These are phyloP conservation scores for Pristiophorus japonicus DNA, from an alignment of 2,113 vertebrate species.

Conservation along the genomic window DNA sequence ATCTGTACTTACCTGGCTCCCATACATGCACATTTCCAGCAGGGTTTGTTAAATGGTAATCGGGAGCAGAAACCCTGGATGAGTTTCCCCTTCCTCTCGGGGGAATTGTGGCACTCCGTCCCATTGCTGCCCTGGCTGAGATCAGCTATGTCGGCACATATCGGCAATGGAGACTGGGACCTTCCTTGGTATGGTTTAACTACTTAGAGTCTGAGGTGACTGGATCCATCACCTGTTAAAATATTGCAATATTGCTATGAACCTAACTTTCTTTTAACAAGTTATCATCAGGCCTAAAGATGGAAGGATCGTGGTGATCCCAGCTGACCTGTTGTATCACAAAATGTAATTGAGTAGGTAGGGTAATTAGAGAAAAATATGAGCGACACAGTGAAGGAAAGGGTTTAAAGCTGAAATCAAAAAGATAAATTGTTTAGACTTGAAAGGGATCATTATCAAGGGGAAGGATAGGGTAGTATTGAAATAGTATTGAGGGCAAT, in stretches of 20 bases:
- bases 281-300: neutral
- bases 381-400: no score
- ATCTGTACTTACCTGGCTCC: neutral
- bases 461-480: neutral
- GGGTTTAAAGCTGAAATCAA: no score
- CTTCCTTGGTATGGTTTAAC: neutral
- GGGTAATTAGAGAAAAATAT: no score
- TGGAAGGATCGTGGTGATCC: neutral
- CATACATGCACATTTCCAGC: neutral
- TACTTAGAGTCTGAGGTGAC: no score
- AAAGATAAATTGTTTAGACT: no score
- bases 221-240: no score
- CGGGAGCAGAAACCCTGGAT: neutral
- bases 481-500: neutral
- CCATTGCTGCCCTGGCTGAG: no score
- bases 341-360: no score
- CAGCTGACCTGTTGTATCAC: neutral
- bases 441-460: neutral
- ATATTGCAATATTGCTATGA: no score
- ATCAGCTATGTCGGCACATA: no score
- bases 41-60: neutral
- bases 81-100: no score
- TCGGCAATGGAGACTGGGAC: neutral
- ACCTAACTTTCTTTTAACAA: neutral
- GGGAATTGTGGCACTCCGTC: neutral